Evolutionary conservation across 2,888 invertebrate genomes (phyloP).

Genomic region (Phortica magna): DNA sequence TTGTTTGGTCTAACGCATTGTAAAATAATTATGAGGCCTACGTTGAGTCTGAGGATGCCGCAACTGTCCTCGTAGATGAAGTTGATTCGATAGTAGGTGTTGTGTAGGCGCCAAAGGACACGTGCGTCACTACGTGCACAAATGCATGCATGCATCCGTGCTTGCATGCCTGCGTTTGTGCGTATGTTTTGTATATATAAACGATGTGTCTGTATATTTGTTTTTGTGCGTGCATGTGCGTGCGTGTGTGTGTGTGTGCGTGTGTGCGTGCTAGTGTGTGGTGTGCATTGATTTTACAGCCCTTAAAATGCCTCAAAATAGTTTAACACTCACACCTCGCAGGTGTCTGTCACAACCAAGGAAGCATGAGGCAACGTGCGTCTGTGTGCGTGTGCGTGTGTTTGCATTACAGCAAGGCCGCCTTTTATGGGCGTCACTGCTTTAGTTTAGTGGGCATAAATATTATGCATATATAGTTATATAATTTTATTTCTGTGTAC

Average conservation of each 20-base stretch:
- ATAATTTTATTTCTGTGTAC: neutral
- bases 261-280: neutral
- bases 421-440: conserved; percentile 7
- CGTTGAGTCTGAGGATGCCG: neutral
- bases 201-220: neutral
- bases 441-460: neutral
- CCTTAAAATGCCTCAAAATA: conserved; percentile 31
- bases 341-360: neutral
- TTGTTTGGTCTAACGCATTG: conserved; percentile 33
- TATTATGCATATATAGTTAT: conserved; percentile 1
- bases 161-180: neutral
- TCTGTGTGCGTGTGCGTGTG: neutral
- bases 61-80: neutral
- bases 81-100: neutral
- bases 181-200: conserved; percentile 2
- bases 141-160: conserved; percentile 4
- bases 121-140: neutral
- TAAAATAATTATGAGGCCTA: conserved; percentile 35
- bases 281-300: conserved; percentile 30
- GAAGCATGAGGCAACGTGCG: neutral
- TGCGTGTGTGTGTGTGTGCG: neutral
- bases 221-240: neutral
- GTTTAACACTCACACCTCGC: conserved; percentile 29
- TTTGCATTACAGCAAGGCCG: conserved; percentile 3
- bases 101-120: conserved; percentile 13